phyloP scores from a whole-genome alignment of 2,113 vertebrate species.

The Neogobius melanostomus region DNA sequence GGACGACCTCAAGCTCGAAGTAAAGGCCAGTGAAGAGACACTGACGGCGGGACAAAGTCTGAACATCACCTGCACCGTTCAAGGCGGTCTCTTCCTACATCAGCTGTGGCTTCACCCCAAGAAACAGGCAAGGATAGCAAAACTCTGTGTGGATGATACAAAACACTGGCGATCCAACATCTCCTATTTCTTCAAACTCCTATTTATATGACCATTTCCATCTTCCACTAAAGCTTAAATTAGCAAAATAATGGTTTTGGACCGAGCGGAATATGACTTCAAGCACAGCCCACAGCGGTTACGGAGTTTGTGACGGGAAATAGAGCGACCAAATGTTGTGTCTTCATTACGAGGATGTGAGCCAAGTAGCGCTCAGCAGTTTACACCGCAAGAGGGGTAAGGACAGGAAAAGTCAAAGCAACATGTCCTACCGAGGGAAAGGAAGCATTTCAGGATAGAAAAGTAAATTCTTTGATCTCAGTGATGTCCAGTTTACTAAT shows the following conservation, averaged over 20 bases:
- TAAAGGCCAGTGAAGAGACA: conserved; percentile 81
- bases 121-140: conserved; percentile 76
- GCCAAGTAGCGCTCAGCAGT: conserved; percentile 19
- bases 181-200: conserved; percentile 21
- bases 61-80: conserved; percentile 83
- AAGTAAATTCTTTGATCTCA: conserved; percentile 54
- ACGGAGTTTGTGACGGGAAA: conserved; percentile 47
- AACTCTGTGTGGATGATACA: not conserved
- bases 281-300: conserved; percentile 38
- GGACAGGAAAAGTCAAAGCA: conserved; percentile 37
- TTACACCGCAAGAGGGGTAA: not conserved
- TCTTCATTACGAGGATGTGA: conserved; percentile 38
- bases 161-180: not conserved
- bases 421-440: conserved; percentile 34
- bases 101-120: conserved; percentile 91
- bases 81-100: conserved; percentile 78
- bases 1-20: conserved; percentile 81
- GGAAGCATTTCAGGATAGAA: conserved; percentile 46
- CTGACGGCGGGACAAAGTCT: conserved; percentile 86
- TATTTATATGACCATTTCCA: conserved; percentile 40
- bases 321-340: conserved; percentile 27
- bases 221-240: conserved; percentile 53
- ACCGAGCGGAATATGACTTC: conserved; percentile 49
- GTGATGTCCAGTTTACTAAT: conserved; percentile 1
- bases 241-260: conserved; percentile 54